These are phyloP conservation scores for Alosa sapidissima DNA, from an alignment of 2,797 vertebrate genomes.

Conservation along the genomic window DNA sequence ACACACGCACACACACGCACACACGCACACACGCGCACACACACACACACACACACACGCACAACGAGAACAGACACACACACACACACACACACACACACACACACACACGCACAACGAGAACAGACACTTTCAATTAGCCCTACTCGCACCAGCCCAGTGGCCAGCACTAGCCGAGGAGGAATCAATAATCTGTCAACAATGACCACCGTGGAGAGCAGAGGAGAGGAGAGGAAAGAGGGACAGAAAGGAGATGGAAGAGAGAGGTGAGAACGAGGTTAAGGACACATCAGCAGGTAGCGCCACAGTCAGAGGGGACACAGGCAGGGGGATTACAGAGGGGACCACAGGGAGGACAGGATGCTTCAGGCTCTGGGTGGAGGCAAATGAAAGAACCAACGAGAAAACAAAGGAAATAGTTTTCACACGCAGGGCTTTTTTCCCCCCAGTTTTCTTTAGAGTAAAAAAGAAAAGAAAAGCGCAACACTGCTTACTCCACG, in stretches of 20 bases:
- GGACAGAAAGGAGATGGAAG: not conserved
- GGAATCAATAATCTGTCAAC: conserved; percentile 6
- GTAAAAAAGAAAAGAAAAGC: too few species aligned
- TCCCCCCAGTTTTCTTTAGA: not conserved
- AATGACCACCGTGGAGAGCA: not conserved
- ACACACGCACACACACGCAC: not conserved
- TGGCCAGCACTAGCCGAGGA: conserved; percentile 20
- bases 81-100: not conserved
- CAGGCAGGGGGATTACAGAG: not conserved
- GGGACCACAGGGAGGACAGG: not conserved
- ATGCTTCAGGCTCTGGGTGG: not conserved
- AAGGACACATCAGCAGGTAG: conserved; percentile 5
- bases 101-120: not conserved
- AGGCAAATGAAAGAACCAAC: not conserved
- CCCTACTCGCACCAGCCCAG: not conserved
- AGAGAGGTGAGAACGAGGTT: not conserved
- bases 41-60: too few species aligned
- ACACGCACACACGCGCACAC: conserved; percentile 27
- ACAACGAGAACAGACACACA: not conserved
- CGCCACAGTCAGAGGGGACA: conserved; percentile 6
- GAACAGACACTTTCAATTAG: conserved; percentile 22
- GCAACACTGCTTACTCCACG: too few species aligned
- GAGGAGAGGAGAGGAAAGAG: not conserved
- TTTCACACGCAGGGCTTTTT: not conserved
- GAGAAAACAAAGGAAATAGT: not conserved